A percentile compares a stretch with the other conserved stretches of the same genome.
Evolutionary conservation across 2,888 invertebrate genomes (phyloP).

Genomic region (Cyrtodaria siliqua): DNA sequence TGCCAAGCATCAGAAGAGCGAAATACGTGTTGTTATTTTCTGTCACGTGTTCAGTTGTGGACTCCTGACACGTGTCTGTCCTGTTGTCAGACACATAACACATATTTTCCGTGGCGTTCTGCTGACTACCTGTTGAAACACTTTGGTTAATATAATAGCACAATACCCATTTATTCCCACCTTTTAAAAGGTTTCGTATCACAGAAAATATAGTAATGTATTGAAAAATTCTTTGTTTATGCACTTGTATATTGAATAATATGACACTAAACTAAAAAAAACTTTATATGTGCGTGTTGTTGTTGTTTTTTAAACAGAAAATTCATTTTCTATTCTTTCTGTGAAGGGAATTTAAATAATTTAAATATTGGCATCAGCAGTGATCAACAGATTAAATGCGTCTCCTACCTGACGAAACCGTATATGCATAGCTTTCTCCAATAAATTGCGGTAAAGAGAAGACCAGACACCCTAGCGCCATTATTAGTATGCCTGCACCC

Average conservation of each 20-base stretch:
- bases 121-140: neutral
- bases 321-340: too few relatives aligned
- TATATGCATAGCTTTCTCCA: constrained; percentile 65
- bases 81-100: constrained; percentile 15
- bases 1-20: constrained; percentile 75
- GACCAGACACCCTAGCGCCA: constrained; percentile 69
- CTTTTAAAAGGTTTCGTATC: too few relatives aligned
- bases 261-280: too few relatives aligned
- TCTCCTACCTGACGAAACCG: constrained; percentile 63
- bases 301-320: too few relatives aligned
- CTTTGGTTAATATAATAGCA: too few relatives aligned
- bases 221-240: too few relatives aligned
- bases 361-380: neutral
- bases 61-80: constrained; percentile 22
- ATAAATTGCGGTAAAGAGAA: constrained; percentile 72
- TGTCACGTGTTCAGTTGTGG: constrained; percentile 6
- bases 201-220: too few relatives aligned
- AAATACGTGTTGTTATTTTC: constrained; percentile 53
- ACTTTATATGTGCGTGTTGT: too few relatives aligned
- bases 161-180: too few relatives aligned
- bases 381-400: too few relatives aligned
- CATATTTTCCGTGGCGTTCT: constrained; percentile 41
- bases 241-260: too few relatives aligned
- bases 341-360: too few relatives aligned
- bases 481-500: constrained; percentile 63